A percentile compares a stretch with the other conserved stretches of the same genome.
These are phyloP conservation scores for Epirrita christyi DNA, from an alignment of 2,888 invertebrate species.

Conservation along the genomic window DNA sequence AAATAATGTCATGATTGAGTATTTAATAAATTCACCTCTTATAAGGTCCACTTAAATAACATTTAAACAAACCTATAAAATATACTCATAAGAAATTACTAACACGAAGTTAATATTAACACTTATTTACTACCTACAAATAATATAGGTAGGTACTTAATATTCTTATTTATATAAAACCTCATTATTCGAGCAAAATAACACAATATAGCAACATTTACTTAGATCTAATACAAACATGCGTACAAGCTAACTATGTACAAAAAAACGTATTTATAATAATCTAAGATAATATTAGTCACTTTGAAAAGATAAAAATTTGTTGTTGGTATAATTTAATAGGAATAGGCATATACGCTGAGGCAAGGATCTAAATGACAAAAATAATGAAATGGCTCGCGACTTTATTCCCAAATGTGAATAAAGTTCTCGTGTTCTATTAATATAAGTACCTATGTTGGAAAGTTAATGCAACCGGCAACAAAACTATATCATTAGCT, in stretches of 20 bases:
- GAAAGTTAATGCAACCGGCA: too few relatives aligned
- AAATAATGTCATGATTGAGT: conserved; percentile 43
- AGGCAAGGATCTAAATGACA: too few relatives aligned
- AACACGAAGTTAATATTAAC: conserved; percentile 1
- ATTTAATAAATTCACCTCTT: conserved; percentile 33
- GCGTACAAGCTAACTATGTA: background rate
- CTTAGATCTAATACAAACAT: conserved; percentile 1
- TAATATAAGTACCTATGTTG: too few relatives aligned
- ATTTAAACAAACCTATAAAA: conserved; percentile 1
- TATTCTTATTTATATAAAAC: conserved; percentile 1
- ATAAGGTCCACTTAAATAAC: conserved; percentile 1
- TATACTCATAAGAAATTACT: conserved; percentile 22
- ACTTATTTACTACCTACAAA: background rate
- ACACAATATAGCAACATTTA: conserved; percentile 16
- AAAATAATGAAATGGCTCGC: too few relatives aligned
- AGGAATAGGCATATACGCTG: background rate
- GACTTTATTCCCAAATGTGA: too few relatives aligned
- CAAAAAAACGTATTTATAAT: background rate
- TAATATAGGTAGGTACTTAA: background rate
- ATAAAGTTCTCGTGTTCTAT: too few relatives aligned
- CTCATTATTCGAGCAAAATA: conserved; percentile 11
- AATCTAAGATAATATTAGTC: background rate
- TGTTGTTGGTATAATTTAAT: background rate
- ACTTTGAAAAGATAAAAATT: too few relatives aligned
- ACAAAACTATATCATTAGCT: too few relatives aligned